Conservation (phyloP, 2,113 vertebrate genomes). For the Hippocampus zosterae region DNA sequence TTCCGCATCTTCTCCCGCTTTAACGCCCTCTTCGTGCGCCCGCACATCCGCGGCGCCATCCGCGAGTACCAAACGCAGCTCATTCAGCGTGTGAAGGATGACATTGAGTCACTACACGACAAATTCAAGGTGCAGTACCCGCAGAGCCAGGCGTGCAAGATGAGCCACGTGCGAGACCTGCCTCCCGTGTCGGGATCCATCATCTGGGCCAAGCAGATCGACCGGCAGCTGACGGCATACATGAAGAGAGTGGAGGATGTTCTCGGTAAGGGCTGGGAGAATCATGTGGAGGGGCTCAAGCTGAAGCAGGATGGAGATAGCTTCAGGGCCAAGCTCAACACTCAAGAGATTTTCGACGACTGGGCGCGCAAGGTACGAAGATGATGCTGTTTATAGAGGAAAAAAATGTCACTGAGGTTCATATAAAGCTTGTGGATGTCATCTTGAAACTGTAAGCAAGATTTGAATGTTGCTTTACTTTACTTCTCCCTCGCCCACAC, state of each 20-base stretch:
- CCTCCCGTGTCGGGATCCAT: conserved; percentile 96
- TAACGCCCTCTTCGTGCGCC: conserved; percentile 95
- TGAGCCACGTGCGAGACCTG: conserved; percentile 95
- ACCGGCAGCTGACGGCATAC: conserved; percentile 94
- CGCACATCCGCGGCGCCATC: conserved; percentile 95
- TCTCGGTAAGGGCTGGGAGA: conserved; percentile 97
- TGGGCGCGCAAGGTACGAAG: conserved; percentile 89
- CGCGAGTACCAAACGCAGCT: conserved; percentile 96
- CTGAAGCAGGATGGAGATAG: conserved; percentile 98
- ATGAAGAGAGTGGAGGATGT: conserved; percentile 99
- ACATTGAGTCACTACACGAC: conserved; percentile 96
- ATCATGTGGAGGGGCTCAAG: conserved; percentile 96
- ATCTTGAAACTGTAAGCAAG: too few species aligned
- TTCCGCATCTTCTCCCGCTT: conserved; percentile 98
- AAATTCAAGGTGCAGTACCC: conserved; percentile 99
- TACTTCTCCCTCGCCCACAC: too few species aligned
- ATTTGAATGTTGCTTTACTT: too few species aligned
- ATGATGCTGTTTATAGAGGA: not conserved
- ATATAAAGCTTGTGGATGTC: not conserved
- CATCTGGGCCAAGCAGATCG: conserved; percentile 99
- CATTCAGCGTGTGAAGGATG: conserved; percentile 96
- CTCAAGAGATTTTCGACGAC: conserved; percentile 97
- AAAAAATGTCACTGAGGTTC: not conserved
- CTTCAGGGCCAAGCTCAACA: conserved; percentile 98
- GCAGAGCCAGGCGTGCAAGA: conserved; percentile 96